Percentiles rank a stretch among this genome's conserved stretches.
Evolutionary conservation across 2,888 invertebrate genomes (phyloP).

Genomic region (Nomada ferruginata): DNA sequence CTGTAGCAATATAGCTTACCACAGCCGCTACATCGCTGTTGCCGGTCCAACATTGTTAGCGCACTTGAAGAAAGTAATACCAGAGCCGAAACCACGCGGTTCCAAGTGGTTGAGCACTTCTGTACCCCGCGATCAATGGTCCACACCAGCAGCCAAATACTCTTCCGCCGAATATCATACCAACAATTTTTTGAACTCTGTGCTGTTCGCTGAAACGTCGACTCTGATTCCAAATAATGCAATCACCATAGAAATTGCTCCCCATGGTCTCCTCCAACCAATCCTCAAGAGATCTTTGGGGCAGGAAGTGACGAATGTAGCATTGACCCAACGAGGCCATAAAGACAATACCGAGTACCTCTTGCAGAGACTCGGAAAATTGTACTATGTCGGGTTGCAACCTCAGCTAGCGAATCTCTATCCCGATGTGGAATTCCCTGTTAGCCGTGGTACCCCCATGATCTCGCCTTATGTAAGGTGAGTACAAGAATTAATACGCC

Average conservation of each 20-base stretch:
- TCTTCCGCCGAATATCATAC: constrained; percentile 95
- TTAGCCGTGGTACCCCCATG: constrained; percentile 94
- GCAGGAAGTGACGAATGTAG: constrained; percentile 89
- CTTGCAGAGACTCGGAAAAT: constrained; percentile 88
- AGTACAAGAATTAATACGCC: background rate
- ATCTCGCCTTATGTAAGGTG: constrained; percentile 90
- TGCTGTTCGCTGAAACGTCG: constrained; percentile 92
- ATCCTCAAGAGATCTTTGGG: constrained; percentile 92
- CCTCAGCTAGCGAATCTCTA: constrained; percentile 91
- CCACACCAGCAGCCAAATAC: constrained; percentile 86
- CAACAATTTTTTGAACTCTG: constrained; percentile 90
- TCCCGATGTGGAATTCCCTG: constrained; percentile 91
- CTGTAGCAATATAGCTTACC: constrained; percentile 95
- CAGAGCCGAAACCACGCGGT: constrained; percentile 88
- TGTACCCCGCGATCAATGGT: constrained; percentile 90
- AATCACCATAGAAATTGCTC: constrained; percentile 94
- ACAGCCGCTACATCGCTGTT: constrained; percentile 92
- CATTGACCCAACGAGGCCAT: constrained; percentile 90
- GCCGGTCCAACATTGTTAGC: constrained; percentile 89
- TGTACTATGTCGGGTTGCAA: constrained; percentile 92
- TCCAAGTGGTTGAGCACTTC: constrained; percentile 94
- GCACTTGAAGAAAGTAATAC: constrained; percentile 88
- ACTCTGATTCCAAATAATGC: constrained; percentile 92
- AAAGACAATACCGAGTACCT: constrained; percentile 88
- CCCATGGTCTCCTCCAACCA: constrained; percentile 94